Evolutionary conservation across 1,140 invertebrate genomes (phyloP), one percentile per base, ranked within the genome.

Genomic region (Triops longicaudatus): DNA sequence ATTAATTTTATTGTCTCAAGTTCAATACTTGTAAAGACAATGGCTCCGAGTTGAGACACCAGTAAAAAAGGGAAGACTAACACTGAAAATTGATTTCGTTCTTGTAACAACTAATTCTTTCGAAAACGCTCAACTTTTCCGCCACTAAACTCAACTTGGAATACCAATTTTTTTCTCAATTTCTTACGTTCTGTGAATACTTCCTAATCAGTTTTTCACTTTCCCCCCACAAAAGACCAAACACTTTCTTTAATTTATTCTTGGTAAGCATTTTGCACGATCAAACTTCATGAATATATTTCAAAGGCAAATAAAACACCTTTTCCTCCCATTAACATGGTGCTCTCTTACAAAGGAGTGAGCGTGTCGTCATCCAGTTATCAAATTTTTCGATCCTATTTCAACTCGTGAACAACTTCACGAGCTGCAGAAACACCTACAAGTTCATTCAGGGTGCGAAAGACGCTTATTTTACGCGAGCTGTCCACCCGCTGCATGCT

Each of bases 311-410:
- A 63, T 63, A 63, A 63, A 63, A 63, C 50, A 17, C 22, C 50
- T 17, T 9, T n/a, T 63, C 50, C 50, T 63, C 14, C 5, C 50
- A 63, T 63, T 63, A 63, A 5, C 50, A 63, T 63, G 17, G 0
- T 22, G 50, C 17, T 63, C 50, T 63, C 5, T 63, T 63, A 63
- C 22, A 63, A 63, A 17, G 22, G 10, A 63, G 50, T 14, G 10
- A 63, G 50, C 50, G 50, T 63, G 14, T 63, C 50, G 50, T 63
- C 14, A 63, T 63, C 10, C 50, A 63, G 50, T 14, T 22, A 63
- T 63, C 50, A 63, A 63, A 63, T 63, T 63, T 63, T 63, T 63
- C 50, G 50, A 63, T 63, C 50, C 50, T 63, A 10, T 63, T 63
- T 22, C 14, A 63, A 22, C 50, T 63, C 50, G 50, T 63, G 50